These are phyloP conservation scores for Orthosia gracilis DNA, from an alignment of 2,888 invertebrate genomes.

Conservation along the genomic window DNA sequence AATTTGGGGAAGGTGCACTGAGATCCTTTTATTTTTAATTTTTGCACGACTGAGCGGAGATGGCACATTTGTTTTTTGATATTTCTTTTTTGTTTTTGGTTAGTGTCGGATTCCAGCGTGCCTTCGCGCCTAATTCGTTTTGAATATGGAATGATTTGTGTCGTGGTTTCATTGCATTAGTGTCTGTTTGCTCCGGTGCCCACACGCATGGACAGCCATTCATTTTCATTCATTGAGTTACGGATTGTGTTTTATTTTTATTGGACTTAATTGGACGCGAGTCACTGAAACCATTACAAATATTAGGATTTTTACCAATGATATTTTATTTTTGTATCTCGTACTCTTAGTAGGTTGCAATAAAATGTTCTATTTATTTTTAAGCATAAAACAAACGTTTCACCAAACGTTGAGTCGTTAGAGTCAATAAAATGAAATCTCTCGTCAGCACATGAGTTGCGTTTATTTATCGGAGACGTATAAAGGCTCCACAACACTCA, in stretches of 20 bases:
- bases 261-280: constrained; percentile 68
- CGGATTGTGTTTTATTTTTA: constrained; percentile 69
- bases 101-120: constrained; percentile 63
- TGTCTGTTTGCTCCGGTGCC: constrained; percentile 67
- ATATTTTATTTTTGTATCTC: not conserved
- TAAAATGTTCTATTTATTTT: not conserved
- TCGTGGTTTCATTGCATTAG: constrained; percentile 73
- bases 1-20: constrained; percentile 75
- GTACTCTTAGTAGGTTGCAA: not conserved
- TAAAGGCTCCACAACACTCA: constrained; percentile 5
- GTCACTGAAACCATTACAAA: constrained; percentile 50
- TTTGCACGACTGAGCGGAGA: constrained; percentile 44
- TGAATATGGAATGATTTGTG: constrained; percentile 80
- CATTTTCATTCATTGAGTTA: constrained; percentile 74
- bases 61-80: constrained; percentile 51
- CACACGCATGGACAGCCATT: constrained; percentile 70
- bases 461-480: constrained; percentile 6
- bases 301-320: constrained; percentile 29
- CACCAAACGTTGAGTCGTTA: not conserved
- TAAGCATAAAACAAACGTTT: not conserved
- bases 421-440: constrained; percentile 7
- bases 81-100: constrained; percentile 40
- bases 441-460: not conserved
- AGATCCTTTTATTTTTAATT: constrained; percentile 61
- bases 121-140: constrained; percentile 77